Evolutionary conservation across 2,888 invertebrate species (phyloP).

Genomic region (Stenoptilia bipunctidactyla): DNA sequence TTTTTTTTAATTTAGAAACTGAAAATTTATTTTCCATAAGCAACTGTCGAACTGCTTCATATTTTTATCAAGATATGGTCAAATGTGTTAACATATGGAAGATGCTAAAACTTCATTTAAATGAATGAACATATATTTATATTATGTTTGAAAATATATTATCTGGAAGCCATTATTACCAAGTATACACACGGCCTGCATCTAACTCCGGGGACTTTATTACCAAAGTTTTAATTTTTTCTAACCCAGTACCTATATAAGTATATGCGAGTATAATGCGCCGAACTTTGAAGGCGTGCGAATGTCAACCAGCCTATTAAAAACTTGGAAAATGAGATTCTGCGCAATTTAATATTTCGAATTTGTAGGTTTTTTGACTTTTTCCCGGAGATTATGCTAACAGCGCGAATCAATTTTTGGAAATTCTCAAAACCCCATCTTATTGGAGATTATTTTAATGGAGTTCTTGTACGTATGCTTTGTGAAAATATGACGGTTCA

Average conservation of each 20-base stretch:
- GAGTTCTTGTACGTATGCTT: too few relatives aligned
- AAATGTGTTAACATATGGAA: too few relatives aligned
- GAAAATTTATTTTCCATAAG: too few relatives aligned
- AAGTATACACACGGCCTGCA: constrained; percentile 31
- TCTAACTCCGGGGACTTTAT: constrained; percentile 44
- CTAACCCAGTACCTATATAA: constrained; percentile 62
- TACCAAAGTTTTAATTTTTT: constrained; percentile 62
- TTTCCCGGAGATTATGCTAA: too few relatives aligned
- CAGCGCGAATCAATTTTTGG: too few relatives aligned
- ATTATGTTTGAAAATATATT: constrained; percentile 38
- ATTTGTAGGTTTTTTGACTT: neutral
- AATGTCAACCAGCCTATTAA: constrained; percentile 32
- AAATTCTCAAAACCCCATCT: too few relatives aligned
- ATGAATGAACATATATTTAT: neutral
- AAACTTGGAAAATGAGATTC: constrained; percentile 7
- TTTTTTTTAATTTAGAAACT: too few relatives aligned
- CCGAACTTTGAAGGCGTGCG: constrained; percentile 24
- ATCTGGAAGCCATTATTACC: constrained; percentile 37
- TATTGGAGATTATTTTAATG: too few relatives aligned
- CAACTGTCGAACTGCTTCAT: too few relatives aligned
- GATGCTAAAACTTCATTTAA: neutral
- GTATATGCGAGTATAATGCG: too few relatives aligned
- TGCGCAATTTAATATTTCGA: neutral
- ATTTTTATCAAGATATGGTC: too few relatives aligned
- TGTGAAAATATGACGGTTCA: too few relatives aligned